Percentiles rank a stretch among this genome's conserved stretches.
These are phyloP conservation scores for Tarsius wallacei DNA, from an alignment of 2,797 vertebrate genomes.

Conservation along the genomic window DNA sequence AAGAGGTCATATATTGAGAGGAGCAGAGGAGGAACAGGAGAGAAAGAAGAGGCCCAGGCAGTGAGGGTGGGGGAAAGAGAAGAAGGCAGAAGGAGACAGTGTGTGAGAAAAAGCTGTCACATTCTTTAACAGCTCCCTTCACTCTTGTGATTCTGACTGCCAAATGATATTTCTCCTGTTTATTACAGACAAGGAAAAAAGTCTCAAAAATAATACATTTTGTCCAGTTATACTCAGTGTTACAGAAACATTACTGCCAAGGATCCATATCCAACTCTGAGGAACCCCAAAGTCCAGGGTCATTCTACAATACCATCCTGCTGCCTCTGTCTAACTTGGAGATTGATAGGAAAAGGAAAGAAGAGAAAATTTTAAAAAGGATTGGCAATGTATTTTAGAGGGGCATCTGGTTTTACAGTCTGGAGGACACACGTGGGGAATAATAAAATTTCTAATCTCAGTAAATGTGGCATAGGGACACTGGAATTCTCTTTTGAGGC, in stretches of 20 bases:
- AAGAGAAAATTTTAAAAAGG: not conserved
- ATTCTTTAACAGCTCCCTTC: not conserved
- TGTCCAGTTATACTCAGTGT: not conserved
- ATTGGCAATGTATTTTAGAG: not conserved
- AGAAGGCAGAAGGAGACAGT: no score
- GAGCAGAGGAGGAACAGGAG: not conserved
- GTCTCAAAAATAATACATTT: not conserved
- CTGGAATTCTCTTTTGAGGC: constrained; percentile 23
- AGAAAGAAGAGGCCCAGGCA: not conserved
- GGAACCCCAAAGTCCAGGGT: not conserved
- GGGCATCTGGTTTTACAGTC: constrained; percentile 49
- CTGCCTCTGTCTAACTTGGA: not conserved
- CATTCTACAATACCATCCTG: not conserved
- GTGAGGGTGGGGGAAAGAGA: not conserved
- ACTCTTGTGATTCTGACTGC: not conserved
- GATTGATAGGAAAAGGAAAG: not conserved
- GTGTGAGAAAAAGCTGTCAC: not conserved
- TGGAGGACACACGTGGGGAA: not conserved
- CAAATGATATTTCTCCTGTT: not conserved
- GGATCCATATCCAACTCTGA: not conserved
- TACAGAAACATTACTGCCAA: not conserved
- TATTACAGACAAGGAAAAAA: not conserved
- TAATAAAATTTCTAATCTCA: constrained; percentile 1
- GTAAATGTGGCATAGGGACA: not conserved
- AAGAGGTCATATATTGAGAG: constrained; percentile 79